Evolutionary conservation across 2,888 invertebrate species (phyloP), one percentile per base, ranked within the genome.

Genomic region (Amphipoea oculea): DNA sequence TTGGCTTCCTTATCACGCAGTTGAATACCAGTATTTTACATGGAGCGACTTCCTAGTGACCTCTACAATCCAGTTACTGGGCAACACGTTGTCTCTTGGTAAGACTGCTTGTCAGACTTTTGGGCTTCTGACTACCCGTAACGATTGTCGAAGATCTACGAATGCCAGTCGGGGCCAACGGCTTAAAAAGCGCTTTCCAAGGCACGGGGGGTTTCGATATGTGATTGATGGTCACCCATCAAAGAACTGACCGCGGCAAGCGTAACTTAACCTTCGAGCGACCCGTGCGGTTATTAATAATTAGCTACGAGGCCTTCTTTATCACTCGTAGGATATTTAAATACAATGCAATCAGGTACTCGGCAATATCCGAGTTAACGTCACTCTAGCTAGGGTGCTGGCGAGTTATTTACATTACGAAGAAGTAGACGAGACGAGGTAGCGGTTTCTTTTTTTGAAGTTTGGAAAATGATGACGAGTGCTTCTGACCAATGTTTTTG

Each of bases 401-500:
- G 14, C 2, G 29, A 11, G 11, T 2, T 54, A 54, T 6, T 54
- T 7, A 23, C 54, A 54, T 54, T 7, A 57, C 23, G 23, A 23
- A n/a, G 57, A 11, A n/a, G 9, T 0, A 57, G 23, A 57, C 5
- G 6, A 4, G 29, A 29, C 29, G 29, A 29, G 29, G 29, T 29
- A 29, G 29, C 29, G 29, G 29, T 29, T 62, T 62, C 29, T 60
- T 68, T 9, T 23, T 45, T 36, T 48, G 2, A 12, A 14, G 4
- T 51, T 51, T 9, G 2, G 7, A 36, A 36, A 23, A 14, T 29
- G 12, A 51, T 14, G 2, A 23, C 5, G 5, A 4, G 23, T 29
- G 29, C 23, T 54, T 7, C 6, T 42, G 11, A 42, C 6, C n/a
- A n/a, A n/a, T 71, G 11, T n/a, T 51, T 48, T 87, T 79, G 94